Evolutionary conservation across 2,113 vertebrate genomes (phyloP).

Genomic region (Emydura subglobosa): DNA sequence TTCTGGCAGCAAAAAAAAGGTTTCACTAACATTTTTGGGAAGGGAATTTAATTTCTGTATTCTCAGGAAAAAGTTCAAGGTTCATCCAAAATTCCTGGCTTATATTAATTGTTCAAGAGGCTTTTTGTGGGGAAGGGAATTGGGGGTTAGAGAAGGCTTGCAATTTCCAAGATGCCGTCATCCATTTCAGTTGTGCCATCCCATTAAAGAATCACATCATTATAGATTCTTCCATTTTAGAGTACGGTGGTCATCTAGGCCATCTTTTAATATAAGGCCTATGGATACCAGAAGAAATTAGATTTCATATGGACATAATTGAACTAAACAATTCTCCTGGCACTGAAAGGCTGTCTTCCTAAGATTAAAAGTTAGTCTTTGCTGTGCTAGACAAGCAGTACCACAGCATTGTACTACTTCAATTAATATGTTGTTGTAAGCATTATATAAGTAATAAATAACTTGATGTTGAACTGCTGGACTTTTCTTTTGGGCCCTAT

Average conservation of each 20-base stretch:
- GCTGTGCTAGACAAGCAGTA: background rate
- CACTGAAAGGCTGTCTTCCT: background rate
- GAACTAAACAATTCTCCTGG: background rate
- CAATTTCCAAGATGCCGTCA: background rate
- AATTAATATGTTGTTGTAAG: too few relatives aligned
- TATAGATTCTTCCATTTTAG: background rate
- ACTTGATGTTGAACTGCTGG: background rate
- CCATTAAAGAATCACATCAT: background rate
- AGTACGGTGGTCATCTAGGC: background rate
- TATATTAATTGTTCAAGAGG: background rate
- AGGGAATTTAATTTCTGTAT: background rate
- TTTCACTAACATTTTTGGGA: too few relatives aligned
- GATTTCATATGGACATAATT: background rate
- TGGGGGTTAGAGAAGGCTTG: accelerated
- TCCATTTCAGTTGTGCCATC: background rate
- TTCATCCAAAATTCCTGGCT: background rate
- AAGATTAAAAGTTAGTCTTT: background rate
- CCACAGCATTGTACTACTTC: background rate
- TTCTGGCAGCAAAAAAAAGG: too few relatives aligned
- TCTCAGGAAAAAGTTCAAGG: background rate
- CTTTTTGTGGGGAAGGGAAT: background rate
- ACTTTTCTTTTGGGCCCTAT: background rate
- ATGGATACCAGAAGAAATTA: background rate
- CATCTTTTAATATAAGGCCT: background rate
- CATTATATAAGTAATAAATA: too few relatives aligned